Evolutionary conservation across 2,113 vertebrate species (phyloP), one percentile per base, ranked within the genome.

Genomic region (Hiodon alosoides): DNA sequence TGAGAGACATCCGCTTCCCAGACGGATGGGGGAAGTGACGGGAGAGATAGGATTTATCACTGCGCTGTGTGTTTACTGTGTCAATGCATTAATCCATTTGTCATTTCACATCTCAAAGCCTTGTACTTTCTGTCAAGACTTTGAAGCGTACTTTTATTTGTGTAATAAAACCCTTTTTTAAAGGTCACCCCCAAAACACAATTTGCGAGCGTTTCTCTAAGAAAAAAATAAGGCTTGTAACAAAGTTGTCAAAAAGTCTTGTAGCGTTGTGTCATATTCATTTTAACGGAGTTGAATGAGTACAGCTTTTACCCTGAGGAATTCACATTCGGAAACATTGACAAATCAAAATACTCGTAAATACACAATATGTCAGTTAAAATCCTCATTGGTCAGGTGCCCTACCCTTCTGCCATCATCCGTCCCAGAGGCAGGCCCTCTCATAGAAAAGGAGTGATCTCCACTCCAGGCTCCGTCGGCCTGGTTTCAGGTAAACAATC

Each of bases 361-460:
- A 59, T 11, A 72, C 61, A 72, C 31, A 31, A 31, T 31, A 54
- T 71, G 71, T 76, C 71, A 76, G 71, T 66, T 70, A 57, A 76
- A 62, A 50, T 14, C 53, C 53, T 48, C 71, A 71, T 54, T 76
- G 75, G 17, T 76, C 71, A 76, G 69, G 69, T 71, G 59, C 13
- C 31, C 5, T 5, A 17, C 71, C 60, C 14, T 4, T 58, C 75
- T n/a, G 57, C 5, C 16, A 5, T 59, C 50, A 76, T 66, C 57
- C 59, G 55, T 58, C 13, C 71, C n/a, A 57, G 53, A 66, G 60
- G 71, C 61, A 55, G 59, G 59, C 4, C 48, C 57, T 53, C n/a
- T 60, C 50, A 47, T 71, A 6, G 4, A 47, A 67, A 65, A 75
- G 46, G 48, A 31, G 55, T 10, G 46, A 67, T 48, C 65, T 31